Conservation (phyloP, 2,797 vertebrate genomes). For the Kryptolebias ocellatus region DNA sequence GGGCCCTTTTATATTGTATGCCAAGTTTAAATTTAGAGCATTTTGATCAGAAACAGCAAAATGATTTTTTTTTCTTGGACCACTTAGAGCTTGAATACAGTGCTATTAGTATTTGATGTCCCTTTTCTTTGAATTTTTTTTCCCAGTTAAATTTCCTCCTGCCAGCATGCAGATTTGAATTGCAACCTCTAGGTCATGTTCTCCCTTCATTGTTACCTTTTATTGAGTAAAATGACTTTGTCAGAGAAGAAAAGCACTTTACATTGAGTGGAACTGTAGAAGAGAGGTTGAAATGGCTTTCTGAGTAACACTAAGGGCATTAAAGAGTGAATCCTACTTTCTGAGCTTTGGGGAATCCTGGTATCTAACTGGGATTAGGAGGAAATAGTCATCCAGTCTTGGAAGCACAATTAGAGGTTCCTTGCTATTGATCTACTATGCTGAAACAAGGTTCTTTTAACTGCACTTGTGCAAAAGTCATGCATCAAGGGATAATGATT, state of each 20-base stretch:
- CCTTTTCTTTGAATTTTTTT: slow-evolving; percentile 24
- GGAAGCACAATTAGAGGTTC: slow-evolving; percentile 77
- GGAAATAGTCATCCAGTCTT: slow-evolving; percentile 61
- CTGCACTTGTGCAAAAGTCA: slow-evolving; percentile 23
- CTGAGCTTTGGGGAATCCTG: slow-evolving; percentile 62
- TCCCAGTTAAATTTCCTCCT: slow-evolving; percentile 7
- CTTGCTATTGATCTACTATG: slow-evolving; percentile 51
- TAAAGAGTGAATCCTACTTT: slow-evolving; percentile 66
- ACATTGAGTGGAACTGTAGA: slow-evolving; percentile 41
- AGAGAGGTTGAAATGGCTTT: slow-evolving; percentile 53
- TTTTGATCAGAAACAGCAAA: neutral
- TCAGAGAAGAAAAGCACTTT: slow-evolving; percentile 43
- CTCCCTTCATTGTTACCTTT: slow-evolving; percentile 41
- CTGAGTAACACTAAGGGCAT: slow-evolving; percentile 50
- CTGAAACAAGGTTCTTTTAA: slow-evolving; percentile 21
- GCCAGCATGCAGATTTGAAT: slow-evolving; percentile 31
- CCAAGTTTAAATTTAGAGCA: neutral
- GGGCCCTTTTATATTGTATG: neutral
- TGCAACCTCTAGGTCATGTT: slow-evolving; percentile 41
- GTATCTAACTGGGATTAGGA: slow-evolving; percentile 75
- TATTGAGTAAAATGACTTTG: slow-evolving; percentile 55
- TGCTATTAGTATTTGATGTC: neutral
- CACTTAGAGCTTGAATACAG: neutral
- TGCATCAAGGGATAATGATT: slow-evolving; percentile 30
- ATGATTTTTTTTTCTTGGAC: neutral